Percentiles rank a stretch among this genome's conserved stretches.
These are phyloP conservation scores for Papilio xuthus DNA, from an alignment of 1,140 invertebrate genomes.

Conservation along the genomic window DNA sequence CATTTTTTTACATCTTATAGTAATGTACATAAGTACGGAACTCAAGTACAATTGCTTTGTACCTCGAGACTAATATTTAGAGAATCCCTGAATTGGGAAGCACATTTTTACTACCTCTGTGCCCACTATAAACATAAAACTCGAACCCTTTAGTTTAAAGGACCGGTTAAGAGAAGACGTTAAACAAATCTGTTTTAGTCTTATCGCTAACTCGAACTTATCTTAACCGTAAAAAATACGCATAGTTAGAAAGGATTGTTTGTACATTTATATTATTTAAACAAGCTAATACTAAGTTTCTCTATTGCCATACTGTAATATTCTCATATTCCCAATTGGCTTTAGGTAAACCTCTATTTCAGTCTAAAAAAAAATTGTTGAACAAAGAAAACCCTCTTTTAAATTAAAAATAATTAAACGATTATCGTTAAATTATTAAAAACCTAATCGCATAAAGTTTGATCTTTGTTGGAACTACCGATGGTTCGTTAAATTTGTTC, in stretches of 20 bases:
- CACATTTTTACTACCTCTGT: slow-evolving; percentile 18
- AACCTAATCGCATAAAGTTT: neutral
- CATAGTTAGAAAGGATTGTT: neutral
- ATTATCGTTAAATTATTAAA: neutral
- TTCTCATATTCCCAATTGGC: too few relatives aligned
- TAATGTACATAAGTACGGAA: neutral
- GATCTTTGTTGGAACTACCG: neutral
- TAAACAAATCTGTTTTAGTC: slow-evolving; percentile 19
- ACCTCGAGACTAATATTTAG: slow-evolving; percentile 1
- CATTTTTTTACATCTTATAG: neutral
- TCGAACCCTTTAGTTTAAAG: slow-evolving; percentile 8
- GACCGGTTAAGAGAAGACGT: slow-evolving; percentile 17
- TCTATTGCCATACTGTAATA: too few relatives aligned
- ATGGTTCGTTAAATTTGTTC: neutral
- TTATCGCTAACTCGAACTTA: slow-evolving; percentile 19
- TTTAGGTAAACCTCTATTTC: too few relatives aligned
- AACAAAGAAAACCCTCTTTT: neutral
- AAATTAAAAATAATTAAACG: neutral
- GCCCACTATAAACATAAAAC: slow-evolving; percentile 23
- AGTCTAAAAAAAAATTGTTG: neutral
- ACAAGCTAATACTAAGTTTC: too few relatives aligned
- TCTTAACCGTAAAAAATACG: slow-evolving; percentile 9
- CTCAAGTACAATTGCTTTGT: neutral
- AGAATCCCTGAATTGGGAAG: slow-evolving; percentile 6
- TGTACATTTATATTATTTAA: neutral